Conservation (phyloP, 2,113 vertebrate species). For the Muntiacus reevesi region DNA sequence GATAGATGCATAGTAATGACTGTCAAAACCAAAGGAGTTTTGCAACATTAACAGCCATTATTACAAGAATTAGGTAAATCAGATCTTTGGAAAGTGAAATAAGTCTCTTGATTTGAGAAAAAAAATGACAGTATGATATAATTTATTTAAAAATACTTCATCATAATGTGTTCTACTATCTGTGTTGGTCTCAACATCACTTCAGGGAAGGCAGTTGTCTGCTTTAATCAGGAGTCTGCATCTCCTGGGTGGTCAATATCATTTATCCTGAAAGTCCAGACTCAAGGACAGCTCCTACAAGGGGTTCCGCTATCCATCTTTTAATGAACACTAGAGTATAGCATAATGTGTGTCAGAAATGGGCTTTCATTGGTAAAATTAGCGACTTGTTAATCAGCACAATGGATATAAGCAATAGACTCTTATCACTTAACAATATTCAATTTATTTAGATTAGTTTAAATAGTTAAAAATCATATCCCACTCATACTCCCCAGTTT, state of each 20-base stretch:
- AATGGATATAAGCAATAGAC: neutral
- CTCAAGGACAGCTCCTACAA: neutral
- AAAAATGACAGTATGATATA: neutral
- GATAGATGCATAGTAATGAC: neutral
- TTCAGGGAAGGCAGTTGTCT: neutral
- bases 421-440: neutral
- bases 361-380: neutral
- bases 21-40: neutral
- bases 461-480: neutral
- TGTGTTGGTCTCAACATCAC: neutral
- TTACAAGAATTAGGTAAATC: neutral
- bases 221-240: neutral
- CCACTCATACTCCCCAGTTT: neutral
- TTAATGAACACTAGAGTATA: neutral
- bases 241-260: neutral
- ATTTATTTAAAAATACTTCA: constrained; percentile 25
- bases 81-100: neutral
- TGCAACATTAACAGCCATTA: neutral
- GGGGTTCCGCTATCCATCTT: neutral
- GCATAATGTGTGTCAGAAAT: neutral
- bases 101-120: neutral
- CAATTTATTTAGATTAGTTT: neutral
- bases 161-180: neutral
- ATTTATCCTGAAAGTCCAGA: neutral
- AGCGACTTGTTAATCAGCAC: neutral